Base-by-base conservation (phyloP, 2,888 invertebrate species). In the Coleophora deauratella region DNA sequence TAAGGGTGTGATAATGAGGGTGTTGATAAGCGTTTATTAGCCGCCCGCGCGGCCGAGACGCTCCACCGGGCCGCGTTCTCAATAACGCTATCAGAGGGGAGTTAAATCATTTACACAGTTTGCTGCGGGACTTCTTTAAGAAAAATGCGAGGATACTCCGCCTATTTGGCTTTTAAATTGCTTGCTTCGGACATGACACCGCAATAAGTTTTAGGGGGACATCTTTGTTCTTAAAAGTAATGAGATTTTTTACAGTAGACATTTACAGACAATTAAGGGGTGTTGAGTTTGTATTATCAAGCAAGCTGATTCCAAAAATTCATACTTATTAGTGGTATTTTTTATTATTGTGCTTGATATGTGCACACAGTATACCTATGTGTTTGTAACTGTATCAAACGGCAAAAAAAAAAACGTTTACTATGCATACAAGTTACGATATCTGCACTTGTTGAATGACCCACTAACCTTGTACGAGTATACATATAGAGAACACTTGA, bases 1-100 rank as follows among this genome's bases (percentile, higher is more conserved):
- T 86, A 84, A 86, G 86, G 86, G 86, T 84, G 85, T 81, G 85
- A 86, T 86, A 86, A 86, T 86, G 84, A 82, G 82, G 69, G 73
- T 75, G 80, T 79, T 85, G 86, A 86, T 85, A 85, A 86, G 85
- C 85, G 77, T 86, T 85, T 85, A 86, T 86, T 85, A 85, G 85
- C 73, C 75, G 50, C 36, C 40, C 64, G 61, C 66, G 70, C 62
- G 70, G 66, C 61, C 63, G 63, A 63, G 70, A 56, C 21, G 21
- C 21, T n/a, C n/a, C 21, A 6, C 21, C 59, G 28, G 60, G 52
- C 59, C 65, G 68, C 72, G 66, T 62, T 68, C 74, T 73, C 77
- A 72, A 75, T 76, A 74, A 62, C 77, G 79, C 77, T 81, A 81
- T 81, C 82, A 73, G 55, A 66, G 78, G 80, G 73, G 77, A 80